Conservation (phyloP, 2,888 invertebrate species). For the Nemapogon koenigi region DNA sequence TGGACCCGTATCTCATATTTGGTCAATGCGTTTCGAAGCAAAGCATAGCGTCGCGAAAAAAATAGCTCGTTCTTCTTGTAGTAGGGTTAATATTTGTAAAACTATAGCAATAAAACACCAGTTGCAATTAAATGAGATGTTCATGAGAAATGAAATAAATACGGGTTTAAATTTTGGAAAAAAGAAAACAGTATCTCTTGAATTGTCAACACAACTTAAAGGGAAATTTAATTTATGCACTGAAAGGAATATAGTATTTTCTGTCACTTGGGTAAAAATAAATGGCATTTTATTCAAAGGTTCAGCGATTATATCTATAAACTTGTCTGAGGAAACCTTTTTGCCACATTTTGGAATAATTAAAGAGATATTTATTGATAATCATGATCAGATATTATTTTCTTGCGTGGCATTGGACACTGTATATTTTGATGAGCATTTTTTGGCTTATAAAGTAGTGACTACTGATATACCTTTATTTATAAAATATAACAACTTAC, state of each 20-base stretch:
- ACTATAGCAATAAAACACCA: conserved; percentile 4
- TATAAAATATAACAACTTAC: too few relatives aligned
- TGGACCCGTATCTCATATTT: conserved; percentile 14
- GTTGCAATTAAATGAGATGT: conserved; percentile 5
- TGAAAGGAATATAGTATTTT: neutral
- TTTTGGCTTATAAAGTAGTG: too few relatives aligned
- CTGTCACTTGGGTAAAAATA: neutral
- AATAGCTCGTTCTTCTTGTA: conserved; percentile 2
- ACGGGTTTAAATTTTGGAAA: neutral
- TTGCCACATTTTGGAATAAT: too few relatives aligned
- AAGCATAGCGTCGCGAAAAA: conserved; percentile 15
- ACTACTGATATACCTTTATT: too few relatives aligned
- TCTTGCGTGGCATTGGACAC: too few relatives aligned
- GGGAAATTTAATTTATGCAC: too few relatives aligned
- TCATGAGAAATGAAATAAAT: neutral
- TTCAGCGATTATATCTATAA: neutral
- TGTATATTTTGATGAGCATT: too few relatives aligned
- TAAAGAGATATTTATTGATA: too few relatives aligned
- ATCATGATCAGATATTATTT: too few relatives aligned
- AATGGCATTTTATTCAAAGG: neutral
- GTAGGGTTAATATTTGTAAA: neutral
- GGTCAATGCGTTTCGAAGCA: conserved; percentile 18
- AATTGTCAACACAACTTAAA: too few relatives aligned
- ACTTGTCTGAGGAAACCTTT: too few relatives aligned
- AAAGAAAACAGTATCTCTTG: neutral